Conservation (phyloP, 2,113 vertebrate genomes). For the Corvus moneduloides region DNA sequence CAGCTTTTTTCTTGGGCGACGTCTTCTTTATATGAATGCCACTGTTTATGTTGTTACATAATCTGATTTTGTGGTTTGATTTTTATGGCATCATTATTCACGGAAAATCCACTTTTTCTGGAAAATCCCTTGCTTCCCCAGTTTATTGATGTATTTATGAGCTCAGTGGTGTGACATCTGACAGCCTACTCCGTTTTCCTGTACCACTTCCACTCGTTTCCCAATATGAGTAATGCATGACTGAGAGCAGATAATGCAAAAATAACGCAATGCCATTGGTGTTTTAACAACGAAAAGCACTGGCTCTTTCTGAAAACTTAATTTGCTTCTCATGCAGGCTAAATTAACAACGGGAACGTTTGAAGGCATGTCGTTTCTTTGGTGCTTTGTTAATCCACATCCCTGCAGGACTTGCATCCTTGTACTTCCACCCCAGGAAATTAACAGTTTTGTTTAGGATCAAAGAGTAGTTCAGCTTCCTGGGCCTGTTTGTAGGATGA, state of each 20-base stretch:
- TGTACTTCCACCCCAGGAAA: background rate
- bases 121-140: constrained; percentile 33
- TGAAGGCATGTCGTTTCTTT: background rate
- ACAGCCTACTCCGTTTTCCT: background rate
- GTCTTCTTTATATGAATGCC: background rate
- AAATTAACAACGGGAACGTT: background rate
- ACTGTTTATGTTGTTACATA: constrained; percentile 16
- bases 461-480: background rate
- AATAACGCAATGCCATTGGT: background rate
- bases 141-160: background rate
- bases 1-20: background rate
- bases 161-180: background rate
- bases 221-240: background rate
- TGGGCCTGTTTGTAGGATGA: rapidly evolving
- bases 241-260: background rate
- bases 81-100: background rate
- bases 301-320: background rate
- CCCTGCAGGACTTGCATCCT: background rate
- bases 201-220: background rate
- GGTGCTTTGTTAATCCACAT: background rate
- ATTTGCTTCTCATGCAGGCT: background rate
- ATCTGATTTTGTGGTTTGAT: background rate
- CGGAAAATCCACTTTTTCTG: constrained; percentile 43
- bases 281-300: background rate
- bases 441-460: background rate